Conservation (phyloP, 2,888 invertebrate genomes). For the Schrankia costaestrigalis region DNA sequence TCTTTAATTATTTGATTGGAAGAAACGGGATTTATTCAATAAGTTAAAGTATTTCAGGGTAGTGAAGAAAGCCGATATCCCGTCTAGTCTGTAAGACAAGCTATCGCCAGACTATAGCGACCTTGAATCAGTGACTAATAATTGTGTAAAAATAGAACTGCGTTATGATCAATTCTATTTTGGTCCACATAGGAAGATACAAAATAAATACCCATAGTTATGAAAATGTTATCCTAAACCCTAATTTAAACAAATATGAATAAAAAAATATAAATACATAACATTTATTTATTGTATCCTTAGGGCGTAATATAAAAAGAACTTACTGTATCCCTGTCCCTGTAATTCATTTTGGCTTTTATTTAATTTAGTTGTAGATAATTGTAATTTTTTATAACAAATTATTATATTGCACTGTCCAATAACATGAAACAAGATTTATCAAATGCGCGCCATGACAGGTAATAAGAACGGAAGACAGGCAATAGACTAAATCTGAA, state of each 20-base stretch:
- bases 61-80: slow-evolving; percentile 53
- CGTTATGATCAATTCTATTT: slow-evolving; percentile 39
- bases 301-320: slow-evolving; percentile 3
- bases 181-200: slow-evolving; percentile 1
- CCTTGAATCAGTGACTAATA: slow-evolving; percentile 64
- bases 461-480: slow-evolving; percentile 2
- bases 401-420: no score
- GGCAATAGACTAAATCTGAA: neutral
- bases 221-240: neutral
- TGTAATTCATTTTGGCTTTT: slow-evolving; percentile 59
- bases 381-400: no score
- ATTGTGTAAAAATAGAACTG: slow-evolving; percentile 53
- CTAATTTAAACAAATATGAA: neutral
- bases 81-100: slow-evolving; percentile 11
- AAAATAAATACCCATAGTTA: neutral
- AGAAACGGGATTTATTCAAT: neutral
- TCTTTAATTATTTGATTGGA: no score
- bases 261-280: neutral
- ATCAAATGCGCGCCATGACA: slow-evolving; percentile 31
- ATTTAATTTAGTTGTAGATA: no score
- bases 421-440: slow-evolving; percentile 20
- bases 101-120: slow-evolving; percentile 32
- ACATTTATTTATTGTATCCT: neutral
- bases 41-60: slow-evolving; percentile 14
- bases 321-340: slow-evolving; percentile 68